A percentile compares a stretch with the other conserved stretches of the same genome.
These are phyloP conservation scores for Xenopus laevis DNA, from an alignment of 2,113 vertebrate genomes.

Conservation along the genomic window DNA sequence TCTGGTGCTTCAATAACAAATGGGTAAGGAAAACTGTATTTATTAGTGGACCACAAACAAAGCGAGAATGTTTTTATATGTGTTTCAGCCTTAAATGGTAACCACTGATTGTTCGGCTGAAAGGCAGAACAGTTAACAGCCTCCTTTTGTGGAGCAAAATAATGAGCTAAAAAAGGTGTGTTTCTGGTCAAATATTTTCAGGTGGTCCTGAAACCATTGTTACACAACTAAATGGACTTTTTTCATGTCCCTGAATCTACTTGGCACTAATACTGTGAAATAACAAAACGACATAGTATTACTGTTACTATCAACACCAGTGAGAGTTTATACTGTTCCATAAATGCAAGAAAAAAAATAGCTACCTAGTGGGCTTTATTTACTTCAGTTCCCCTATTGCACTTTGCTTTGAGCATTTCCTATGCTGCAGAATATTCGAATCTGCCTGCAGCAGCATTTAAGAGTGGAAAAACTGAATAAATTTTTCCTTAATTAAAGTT, in stretches of 20 bases:
- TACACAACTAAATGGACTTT: not conserved
- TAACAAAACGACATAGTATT: no score
- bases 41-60: constrained; percentile 55
- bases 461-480: no score
- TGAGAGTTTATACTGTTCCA: no score
- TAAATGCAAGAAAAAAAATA: no score
- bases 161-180: not conserved
- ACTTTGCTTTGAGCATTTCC: no score
- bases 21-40: constrained; percentile 54
- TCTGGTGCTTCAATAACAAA: constrained; percentile 59
- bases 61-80: constrained; percentile 43
- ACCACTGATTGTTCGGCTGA: constrained; percentile 11
- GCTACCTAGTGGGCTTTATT: no score
- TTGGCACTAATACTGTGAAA: not conserved
- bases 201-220: not conserved
- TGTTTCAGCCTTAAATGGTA: constrained; percentile 34
- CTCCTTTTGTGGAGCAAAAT: constrained; percentile 1
- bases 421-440: no score
- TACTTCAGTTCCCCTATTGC: no score
- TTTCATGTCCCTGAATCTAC: not conserved
- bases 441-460: no score
- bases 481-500: no score
- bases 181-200: constrained; percentile 19
- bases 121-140: constrained; percentile 4
- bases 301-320: no score